Conservation (phyloP, 1,140 invertebrate genomes). For the Manduca sexta region DNA sequence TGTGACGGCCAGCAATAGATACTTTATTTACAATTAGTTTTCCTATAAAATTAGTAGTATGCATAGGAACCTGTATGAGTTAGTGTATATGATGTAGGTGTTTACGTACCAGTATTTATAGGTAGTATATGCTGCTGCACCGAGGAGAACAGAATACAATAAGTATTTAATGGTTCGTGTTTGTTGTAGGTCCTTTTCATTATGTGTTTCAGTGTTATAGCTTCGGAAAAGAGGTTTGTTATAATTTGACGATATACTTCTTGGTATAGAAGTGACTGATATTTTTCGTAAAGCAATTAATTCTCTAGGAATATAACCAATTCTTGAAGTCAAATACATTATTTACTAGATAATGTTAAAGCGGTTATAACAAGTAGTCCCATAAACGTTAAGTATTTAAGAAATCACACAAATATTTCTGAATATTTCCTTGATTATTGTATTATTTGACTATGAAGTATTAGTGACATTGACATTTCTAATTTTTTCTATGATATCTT, state of each 20-base stretch:
- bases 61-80: too few relatives aligned
- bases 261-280: slow-evolving; percentile 16
- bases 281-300: slow-evolving; percentile 27
- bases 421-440: too few relatives aligned
- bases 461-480: too few relatives aligned
- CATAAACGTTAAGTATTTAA: too few relatives aligned
- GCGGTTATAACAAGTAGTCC: too few relatives aligned
- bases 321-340: slow-evolving; percentile 39
- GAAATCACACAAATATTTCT: too few relatives aligned
- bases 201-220: slow-evolving; percentile 22
- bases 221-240: slow-evolving; percentile 17
- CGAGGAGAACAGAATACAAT: slow-evolving; percentile 41
- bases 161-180: slow-evolving; percentile 31
- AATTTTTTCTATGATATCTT: too few relatives aligned
- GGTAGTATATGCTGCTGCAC: slow-evolving; percentile 38
- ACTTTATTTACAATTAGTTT: too few relatives aligned
- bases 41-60: too few relatives aligned
- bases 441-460: too few relatives aligned
- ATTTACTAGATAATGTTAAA: slow-evolving; percentile 7
- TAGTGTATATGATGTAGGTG: too few relatives aligned
- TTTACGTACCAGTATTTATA: slow-evolving; percentile 53
- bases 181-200: slow-evolving; percentile 15
- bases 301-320: slow-evolving; percentile 33
- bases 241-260: slow-evolving; percentile 12
- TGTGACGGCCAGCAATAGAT: too few relatives aligned